phyloP scores from a whole-genome alignment of 2,888 invertebrate species.

The Rhamnusium bicolor region DNA sequence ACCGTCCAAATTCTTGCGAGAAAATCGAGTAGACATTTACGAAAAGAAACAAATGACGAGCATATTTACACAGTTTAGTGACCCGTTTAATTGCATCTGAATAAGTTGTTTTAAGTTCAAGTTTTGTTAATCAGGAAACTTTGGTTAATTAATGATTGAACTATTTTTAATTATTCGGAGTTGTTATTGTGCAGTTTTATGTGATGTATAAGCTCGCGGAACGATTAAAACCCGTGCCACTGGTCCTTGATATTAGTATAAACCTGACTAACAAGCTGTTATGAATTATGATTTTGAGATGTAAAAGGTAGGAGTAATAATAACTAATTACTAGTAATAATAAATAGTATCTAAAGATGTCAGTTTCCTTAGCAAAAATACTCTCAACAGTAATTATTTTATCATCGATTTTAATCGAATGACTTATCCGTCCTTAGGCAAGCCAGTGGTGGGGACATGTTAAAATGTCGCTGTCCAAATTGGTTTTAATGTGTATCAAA shows the following conservation, averaged over 20 bases:
- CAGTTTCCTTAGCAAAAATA: no score
- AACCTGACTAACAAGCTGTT: no score
- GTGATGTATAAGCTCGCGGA: not conserved
- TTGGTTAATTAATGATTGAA: not conserved
- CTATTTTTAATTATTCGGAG: not conserved
- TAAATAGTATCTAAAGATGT: no score
- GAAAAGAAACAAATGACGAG: not conserved
- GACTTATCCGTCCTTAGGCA: not conserved
- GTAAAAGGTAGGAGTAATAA: no score
- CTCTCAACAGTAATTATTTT: no score
- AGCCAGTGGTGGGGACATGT: conserved; percentile 17
- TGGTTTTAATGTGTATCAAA: conserved; percentile 46
- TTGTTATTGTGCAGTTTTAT: not conserved
- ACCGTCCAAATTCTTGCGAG: not conserved
- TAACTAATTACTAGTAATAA: no score
- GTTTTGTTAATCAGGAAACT: not conserved
- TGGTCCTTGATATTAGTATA: not conserved
- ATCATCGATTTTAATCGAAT: no score
- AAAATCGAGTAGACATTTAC: not conserved
- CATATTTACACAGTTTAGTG: not conserved
- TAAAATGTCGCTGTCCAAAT: conserved; percentile 32
- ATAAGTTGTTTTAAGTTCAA: not conserved
- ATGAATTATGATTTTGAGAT: no score
- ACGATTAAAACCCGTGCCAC: not conserved
- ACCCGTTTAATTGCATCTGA: not conserved